A percentile compares a stretch with the other conserved stretches of the same genome.
phyloP scores from a whole-genome alignment of 2,888 invertebrate genomes.

The Baccha elongata region DNA sequence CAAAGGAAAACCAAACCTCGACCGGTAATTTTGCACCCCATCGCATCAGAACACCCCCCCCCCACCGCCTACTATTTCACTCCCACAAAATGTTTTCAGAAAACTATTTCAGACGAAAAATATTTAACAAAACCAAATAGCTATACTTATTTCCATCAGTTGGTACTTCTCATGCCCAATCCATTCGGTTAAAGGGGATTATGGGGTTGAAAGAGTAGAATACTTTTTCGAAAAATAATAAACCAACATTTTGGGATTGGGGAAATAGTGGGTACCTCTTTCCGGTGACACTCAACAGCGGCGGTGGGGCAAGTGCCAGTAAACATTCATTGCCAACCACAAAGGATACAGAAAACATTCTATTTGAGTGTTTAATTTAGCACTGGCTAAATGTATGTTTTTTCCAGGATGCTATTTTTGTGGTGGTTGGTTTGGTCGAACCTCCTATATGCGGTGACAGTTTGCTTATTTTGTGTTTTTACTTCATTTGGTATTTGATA shows the following conservation, averaged over 20 bases:
- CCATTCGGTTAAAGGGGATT: not conserved
- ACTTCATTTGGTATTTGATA: slow-evolving; percentile 53
- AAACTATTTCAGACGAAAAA: slow-evolving; percentile 69
- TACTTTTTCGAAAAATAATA: slow-evolving; percentile 63
- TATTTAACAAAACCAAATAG: slow-evolving; percentile 71
- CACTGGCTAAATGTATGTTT: slow-evolving; percentile 63
- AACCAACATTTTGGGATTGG: slow-evolving; percentile 30
- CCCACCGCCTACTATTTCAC: not conserved
- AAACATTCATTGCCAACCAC: slow-evolving; percentile 74
- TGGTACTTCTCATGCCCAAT: slow-evolving; percentile 33
- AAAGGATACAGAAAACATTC: slow-evolving; percentile 75
- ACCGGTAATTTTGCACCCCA: slow-evolving; percentile 7
- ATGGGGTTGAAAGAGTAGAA: not conserved
- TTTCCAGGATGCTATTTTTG: slow-evolving; percentile 31
- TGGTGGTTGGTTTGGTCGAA: slow-evolving; percentile 43
- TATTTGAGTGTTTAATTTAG: slow-evolving; percentile 75
- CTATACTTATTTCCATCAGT: slow-evolving; percentile 54
- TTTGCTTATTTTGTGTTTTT: slow-evolving; percentile 26
- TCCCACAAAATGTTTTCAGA: slow-evolving; percentile 22
- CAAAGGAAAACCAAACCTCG: slow-evolving; percentile 9
- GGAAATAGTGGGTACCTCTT: slow-evolving; percentile 30
- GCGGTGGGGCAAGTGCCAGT: slow-evolving; percentile 37
- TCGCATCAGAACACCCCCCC: not conserved
- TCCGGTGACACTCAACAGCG: slow-evolving; percentile 50
- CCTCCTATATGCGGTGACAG: slow-evolving; percentile 62